A percentile compares a stretch with the other conserved stretches of the same genome.
phyloP scores from a whole-genome alignment of 2,888 invertebrate species.

The Bombyx huttoni region DNA sequence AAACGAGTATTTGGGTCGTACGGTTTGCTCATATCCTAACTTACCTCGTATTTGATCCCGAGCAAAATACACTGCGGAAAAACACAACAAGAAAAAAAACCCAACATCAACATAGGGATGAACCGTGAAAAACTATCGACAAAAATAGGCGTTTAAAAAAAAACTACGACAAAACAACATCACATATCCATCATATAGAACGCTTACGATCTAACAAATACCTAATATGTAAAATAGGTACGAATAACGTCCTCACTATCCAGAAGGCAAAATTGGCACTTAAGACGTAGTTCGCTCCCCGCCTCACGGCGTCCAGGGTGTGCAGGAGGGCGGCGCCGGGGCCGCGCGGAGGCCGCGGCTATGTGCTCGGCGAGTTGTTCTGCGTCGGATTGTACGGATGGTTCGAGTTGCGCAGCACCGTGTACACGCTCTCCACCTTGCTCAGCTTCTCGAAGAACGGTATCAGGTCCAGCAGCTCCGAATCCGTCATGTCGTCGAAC shows the following conservation, averaged over 20 bases:
- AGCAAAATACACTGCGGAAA: conserved; percentile 46
- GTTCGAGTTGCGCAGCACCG: conserved; percentile 93
- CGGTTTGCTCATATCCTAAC: conserved; percentile 27
- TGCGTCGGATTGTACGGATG: conserved; percentile 81
- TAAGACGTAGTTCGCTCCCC: conserved; percentile 35
- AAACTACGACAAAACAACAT: conserved; percentile 23
- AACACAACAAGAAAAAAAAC: conserved; percentile 21
- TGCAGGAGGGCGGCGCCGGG: too few species aligned
- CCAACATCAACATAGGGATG: conserved; percentile 18
- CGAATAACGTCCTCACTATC: conserved; percentile 68
- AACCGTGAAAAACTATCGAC: not conserved
- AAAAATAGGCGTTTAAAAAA: conserved; percentile 8
- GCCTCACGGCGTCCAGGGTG: too few species aligned
- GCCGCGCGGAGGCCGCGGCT: conserved; percentile 19
- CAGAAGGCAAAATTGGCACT: conserved; percentile 74
- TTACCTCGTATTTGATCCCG: conserved; percentile 66
- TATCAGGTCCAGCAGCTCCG: conserved; percentile 96
- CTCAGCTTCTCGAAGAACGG: conserved; percentile 98
- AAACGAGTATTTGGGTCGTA: not conserved
- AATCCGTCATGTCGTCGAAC: conserved; percentile 99
- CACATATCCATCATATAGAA: conserved; percentile 49
- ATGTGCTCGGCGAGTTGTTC: conserved; percentile 49
- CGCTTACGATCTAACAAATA: conserved; percentile 66
- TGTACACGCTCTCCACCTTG: conserved; percentile 97
- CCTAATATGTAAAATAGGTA: conserved; percentile 68